Base-by-base conservation (phyloP, 2,888 invertebrate species). In the Vesta saturnalis region DNA sequence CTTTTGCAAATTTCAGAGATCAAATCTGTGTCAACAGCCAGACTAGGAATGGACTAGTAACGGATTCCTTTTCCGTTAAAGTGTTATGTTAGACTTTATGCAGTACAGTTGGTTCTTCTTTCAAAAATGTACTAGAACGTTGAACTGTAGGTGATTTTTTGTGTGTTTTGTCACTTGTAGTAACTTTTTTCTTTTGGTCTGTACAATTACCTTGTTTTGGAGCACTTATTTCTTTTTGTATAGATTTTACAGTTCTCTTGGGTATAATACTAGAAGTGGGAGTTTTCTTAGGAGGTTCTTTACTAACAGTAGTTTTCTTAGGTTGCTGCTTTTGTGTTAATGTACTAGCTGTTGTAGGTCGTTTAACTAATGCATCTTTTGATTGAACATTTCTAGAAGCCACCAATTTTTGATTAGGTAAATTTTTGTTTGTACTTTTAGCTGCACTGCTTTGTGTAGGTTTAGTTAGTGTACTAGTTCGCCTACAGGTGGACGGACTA, bases 91-190 rank as follows among this genome's bases (percentile, higher is more conserved):
- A 59, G 54, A 81, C 76, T 75, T 86, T 87, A 63, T 86, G 86
- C 70, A 89, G 81, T 78, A 89, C 85, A 16, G 90, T 91, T 0
- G 92, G 92, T 81, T 92, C 92, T 73, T 92, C 92, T 81, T 92
- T 92, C 15, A 91, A 83, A 78, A 92, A 92, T 0, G 93, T 93
- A 15, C 90, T 91, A 0, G 92, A 93, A 52, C 92, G 87, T 70
- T 87, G 86, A 85, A 89, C 86, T 8, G 70, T 65, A 18, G 73
- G 72, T 18, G 75, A 75, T 71, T 15, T 77, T 73, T 21, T 72
- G 68, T 61, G n/a, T 12, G 52, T 12, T 39, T 21, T 49, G 75
- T 76, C 54, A 58, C 55, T 19, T 52, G 60, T 6, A 52, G 52
- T 30, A 63, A 35, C 35, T 59, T 59, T 21, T 60, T 69, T 52